Evolutionary conservation across 2,888 invertebrate species (phyloP).

Genomic region (Melieria picta): DNA sequence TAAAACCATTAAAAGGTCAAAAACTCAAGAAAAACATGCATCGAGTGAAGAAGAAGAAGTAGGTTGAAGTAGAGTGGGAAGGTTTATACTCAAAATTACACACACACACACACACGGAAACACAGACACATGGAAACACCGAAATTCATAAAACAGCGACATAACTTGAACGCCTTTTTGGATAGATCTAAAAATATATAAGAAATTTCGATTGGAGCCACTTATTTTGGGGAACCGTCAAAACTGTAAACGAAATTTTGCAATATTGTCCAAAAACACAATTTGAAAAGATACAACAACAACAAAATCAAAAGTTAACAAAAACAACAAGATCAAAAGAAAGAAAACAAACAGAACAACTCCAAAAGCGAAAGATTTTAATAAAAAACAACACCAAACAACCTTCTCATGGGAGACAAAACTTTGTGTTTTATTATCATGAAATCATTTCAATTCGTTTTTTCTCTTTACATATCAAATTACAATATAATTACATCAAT

Average conservation of each 20-base stretch:
- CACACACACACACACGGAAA: not conserved
- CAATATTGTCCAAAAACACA: constrained; percentile 8
- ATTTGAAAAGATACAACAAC: constrained; percentile 1
- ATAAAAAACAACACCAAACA: constrained; percentile 18
- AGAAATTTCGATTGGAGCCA: not conserved
- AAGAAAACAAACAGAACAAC: constrained; percentile 7
- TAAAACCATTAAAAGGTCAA: not conserved
- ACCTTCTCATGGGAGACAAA: constrained; percentile 25
- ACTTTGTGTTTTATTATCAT: constrained; percentile 5
- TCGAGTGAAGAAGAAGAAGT: too few species aligned
- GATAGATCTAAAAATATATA: not conserved
- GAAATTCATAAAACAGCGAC: not conserved
- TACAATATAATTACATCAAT: not conserved
- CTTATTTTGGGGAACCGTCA: constrained; percentile 13
- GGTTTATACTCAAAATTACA: not conserved
- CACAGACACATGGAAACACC: not conserved
- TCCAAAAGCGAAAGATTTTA: constrained; percentile 1
- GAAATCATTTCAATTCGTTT: too few species aligned
- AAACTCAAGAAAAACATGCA: too few species aligned
- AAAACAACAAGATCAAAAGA: constrained; percentile 8
- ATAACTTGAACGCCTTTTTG: constrained; percentile 5
- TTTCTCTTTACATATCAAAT: too few species aligned
- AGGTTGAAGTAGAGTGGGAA: constrained; percentile 2
- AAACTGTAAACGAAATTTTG: constrained; percentile 9
- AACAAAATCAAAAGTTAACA: constrained; percentile 6